A percentile compares a stretch with the other conserved stretches of the same genome.
phyloP scores from a whole-genome alignment of 2,797 vertebrate genomes.

The Astyanax mexicanus region DNA sequence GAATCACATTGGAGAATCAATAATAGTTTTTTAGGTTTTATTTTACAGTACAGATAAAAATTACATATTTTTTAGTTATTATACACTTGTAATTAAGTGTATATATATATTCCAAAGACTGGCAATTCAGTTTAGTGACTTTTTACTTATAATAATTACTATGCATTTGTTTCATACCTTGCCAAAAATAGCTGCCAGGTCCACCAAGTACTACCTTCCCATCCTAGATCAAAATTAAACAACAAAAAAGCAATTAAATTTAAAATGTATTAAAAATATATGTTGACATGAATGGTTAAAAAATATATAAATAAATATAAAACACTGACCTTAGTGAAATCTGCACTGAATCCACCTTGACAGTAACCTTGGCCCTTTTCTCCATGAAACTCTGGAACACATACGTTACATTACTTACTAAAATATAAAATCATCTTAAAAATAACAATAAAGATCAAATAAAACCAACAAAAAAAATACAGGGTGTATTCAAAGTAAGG shows the following conservation, averaged over 20 bases:
- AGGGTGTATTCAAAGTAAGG: too few species aligned
- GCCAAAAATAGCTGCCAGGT: conserved; percentile 93
- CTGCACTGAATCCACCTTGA: conserved; percentile 93
- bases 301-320: neutral
- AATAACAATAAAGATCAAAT: too few species aligned
- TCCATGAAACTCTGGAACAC: conserved; percentile 76
- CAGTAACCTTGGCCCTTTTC: conserved; percentile 87
- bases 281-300: too few species aligned
- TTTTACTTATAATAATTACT: neutral
- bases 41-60: too few species aligned
- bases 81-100: too few species aligned
- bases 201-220: conserved; percentile 91
- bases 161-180: conserved; percentile 77
- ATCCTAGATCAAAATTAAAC: conserved; percentile 73
- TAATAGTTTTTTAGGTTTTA: too few species aligned
- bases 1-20: too few species aligned
- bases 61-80: too few species aligned
- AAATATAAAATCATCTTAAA: neutral
- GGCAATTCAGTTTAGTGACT: neutral
- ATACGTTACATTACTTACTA: neutral
- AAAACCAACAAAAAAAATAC: too few species aligned
- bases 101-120: neutral
- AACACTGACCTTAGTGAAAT: conserved; percentile 87
- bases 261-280: neutral
- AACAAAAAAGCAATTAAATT: neutral